Conservation (phyloP, 2,113 vertebrate species). For the Neodontobutis hainanensis region DNA sequence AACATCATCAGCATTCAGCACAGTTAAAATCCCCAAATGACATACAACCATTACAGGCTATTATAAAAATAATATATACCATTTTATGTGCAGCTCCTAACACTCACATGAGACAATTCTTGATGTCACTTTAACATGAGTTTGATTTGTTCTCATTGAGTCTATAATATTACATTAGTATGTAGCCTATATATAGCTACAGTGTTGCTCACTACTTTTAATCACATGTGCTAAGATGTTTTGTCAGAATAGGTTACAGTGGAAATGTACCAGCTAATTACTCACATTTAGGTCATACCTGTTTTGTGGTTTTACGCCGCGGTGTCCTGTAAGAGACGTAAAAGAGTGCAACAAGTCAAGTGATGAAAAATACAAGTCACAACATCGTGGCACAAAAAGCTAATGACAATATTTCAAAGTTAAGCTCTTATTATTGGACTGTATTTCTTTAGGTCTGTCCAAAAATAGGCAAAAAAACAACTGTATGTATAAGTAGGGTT, state of each 20-base stretch:
- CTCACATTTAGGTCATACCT: background rate
- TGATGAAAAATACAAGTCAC: background rate
- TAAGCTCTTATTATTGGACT: too few species aligned
- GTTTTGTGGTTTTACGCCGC: background rate
- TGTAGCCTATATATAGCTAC: background rate
- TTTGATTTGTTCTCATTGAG: too few species aligned
- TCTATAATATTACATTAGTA: too few species aligned
- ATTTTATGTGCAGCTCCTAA: background rate
- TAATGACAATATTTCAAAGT: too few species aligned
- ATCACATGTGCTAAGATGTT: background rate
- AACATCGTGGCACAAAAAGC: too few species aligned
- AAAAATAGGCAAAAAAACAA: too few species aligned
- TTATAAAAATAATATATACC: too few species aligned
- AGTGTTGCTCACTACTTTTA: background rate
- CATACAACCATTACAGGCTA: too few species aligned
- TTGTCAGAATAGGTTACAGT: background rate
- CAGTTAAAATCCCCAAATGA: too few species aligned
- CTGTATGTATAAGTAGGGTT: too few species aligned
- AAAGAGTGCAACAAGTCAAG: background rate
- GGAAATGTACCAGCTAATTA: slow-evolving; percentile 22
- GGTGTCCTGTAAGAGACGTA: background rate
- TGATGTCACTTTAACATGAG: background rate
- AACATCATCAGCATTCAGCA: too few species aligned
- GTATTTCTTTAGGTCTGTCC: too few species aligned
- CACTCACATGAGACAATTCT: background rate